Percentiles rank a stretch among this genome's conserved stretches.
Conservation (phyloP, 2,888 invertebrate species). For the Muschampia plurimacula region DNA sequence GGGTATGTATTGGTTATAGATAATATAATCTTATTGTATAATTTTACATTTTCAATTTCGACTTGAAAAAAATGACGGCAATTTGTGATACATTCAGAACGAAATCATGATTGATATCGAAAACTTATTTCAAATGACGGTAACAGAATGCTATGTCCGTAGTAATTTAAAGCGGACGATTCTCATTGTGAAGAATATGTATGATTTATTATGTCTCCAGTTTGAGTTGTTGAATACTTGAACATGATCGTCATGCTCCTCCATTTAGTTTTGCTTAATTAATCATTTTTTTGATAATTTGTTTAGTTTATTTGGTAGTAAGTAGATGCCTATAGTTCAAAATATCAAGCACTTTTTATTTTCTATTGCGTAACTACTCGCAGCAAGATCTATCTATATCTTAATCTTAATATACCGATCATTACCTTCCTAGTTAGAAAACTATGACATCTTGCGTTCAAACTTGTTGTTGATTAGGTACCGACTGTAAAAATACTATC, state of each 20-base stretch:
- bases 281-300: slow-evolving; percentile 13
- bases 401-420: too few species aligned
- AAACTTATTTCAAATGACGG: slow-evolving; percentile 19
- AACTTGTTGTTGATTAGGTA: slow-evolving; percentile 5
- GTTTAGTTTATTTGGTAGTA: too few species aligned
- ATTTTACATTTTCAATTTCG: background rate
- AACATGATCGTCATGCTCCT: background rate
- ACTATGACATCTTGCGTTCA: background rate
- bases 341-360: too few species aligned
- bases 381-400: too few species aligned
- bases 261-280: slow-evolving; percentile 24
- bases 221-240: slow-evolving; percentile 18
- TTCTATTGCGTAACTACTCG: too few species aligned
- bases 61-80: background rate
- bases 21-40: background rate
- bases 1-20: slow-evolving; percentile 53
- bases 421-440: too few species aligned
- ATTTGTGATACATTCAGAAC: slow-evolving; percentile 5
- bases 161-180: slow-evolving; percentile 23
- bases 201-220: slow-evolving; percentile 22
- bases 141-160: slow-evolving; percentile 18
- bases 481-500: background rate
- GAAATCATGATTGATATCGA: slow-evolving; percentile 26
- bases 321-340: too few species aligned
- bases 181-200: slow-evolving; percentile 22